Percentiles rank a stretch among this genome's conserved stretches.
These are phyloP conservation scores for Catalaphyllia jardinei DNA, from an alignment of 64 coral and sea anemone species.

Conservation along the genomic window DNA sequence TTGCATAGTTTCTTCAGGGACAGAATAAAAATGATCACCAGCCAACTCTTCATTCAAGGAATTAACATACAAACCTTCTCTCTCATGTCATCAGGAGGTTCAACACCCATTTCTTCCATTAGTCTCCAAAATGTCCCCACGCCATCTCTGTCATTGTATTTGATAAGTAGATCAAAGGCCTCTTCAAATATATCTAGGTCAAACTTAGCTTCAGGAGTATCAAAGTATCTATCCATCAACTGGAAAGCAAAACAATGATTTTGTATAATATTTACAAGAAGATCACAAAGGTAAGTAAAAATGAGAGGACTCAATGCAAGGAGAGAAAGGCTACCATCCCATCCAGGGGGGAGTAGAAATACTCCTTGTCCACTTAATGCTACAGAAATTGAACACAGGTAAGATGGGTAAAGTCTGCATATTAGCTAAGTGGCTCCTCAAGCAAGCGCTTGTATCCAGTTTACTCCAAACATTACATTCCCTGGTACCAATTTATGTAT, in stretches of 20 bases:
- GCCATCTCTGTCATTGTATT: slow-evolving; percentile 98
- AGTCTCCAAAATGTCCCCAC: slow-evolving; percentile 87
- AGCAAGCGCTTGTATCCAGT: no score
- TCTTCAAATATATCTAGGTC: slow-evolving; percentile 87
- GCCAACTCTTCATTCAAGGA: no score
- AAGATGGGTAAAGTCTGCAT: no score
- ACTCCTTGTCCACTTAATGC: no score
- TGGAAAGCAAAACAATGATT: slow-evolving; percentile 24
- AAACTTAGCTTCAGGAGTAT: slow-evolving; percentile 85
- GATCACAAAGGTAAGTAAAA: neutral
- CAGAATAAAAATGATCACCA: neutral
- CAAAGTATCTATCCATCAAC: slow-evolving; percentile 97
- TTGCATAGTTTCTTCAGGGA: no score
- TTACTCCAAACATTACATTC: no score
- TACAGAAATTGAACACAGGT: no score
- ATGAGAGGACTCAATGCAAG: no score
- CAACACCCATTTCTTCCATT: slow-evolving; percentile 95
- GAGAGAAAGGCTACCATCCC: neutral
- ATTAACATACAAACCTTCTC: slow-evolving; percentile 50
- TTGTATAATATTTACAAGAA: neutral
- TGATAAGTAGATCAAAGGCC: slow-evolving; percentile 92
- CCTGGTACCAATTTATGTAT: no score
- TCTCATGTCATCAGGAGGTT: slow-evolving; percentile 72
- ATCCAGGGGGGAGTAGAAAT: neutral
- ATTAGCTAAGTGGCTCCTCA: no score